These are phyloP conservation scores for Tenebrio molitor DNA, from an alignment of 1,140 invertebrate genomes.

Conservation along the genomic window DNA sequence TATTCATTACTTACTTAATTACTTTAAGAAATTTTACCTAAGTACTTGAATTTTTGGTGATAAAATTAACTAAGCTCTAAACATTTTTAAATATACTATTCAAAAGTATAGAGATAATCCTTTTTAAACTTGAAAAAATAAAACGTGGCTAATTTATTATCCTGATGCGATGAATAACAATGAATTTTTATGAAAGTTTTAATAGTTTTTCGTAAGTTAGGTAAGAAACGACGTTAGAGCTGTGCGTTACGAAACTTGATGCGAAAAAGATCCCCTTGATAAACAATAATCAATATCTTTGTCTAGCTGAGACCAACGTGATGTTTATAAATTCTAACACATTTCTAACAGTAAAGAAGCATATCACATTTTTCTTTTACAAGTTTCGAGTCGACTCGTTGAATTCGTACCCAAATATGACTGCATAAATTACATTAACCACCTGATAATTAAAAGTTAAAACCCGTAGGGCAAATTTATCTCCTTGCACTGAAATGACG, in stretches of 20 bases:
- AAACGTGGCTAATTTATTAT: neutral
- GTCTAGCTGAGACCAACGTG: conserved; percentile 32
- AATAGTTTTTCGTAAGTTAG: neutral
- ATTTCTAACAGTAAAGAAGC: no score
- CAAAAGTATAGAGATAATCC: no score
- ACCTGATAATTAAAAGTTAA: conserved; percentile 25
- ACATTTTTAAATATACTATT: no score
- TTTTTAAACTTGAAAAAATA: no score
- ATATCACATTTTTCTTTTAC: no score
- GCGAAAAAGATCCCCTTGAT: conserved; percentile 23
- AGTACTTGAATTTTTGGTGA: no score
- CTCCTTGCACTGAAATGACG: neutral
- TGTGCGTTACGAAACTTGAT: conserved; percentile 11
- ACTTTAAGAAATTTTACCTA: no score
- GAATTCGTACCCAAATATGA: no score
- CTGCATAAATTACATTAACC: no score
- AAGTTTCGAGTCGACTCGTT: no score
- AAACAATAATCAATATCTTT: conserved; percentile 27
- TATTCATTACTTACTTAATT: no score
- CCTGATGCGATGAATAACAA: neutral
- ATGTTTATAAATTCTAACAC: conserved; percentile 29
- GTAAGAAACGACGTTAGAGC: conserved; percentile 11
- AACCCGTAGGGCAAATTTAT: conserved; percentile 21
- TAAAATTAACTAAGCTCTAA: no score
- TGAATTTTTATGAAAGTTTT: conserved; percentile 30